phyloP scores from a whole-genome alignment of 2,888 invertebrate species.

The Lobophora halterata region DNA sequence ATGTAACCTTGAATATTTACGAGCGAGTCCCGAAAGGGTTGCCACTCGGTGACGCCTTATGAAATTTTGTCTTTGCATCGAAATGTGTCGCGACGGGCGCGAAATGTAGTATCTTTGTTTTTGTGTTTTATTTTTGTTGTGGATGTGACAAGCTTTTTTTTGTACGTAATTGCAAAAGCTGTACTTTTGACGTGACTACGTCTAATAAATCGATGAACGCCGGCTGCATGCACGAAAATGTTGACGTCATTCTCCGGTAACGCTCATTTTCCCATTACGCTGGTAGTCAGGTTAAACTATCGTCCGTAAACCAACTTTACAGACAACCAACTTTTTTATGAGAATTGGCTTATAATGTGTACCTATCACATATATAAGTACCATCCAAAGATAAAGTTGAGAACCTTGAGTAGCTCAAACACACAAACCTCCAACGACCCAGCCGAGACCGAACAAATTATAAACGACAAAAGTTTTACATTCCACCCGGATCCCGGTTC shows the following conservation, averaged over 20 bases:
- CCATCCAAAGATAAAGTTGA: no score
- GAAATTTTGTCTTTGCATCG: conserved; percentile 49
- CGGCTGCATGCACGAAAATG: no score
- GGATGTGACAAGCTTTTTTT: conserved; percentile 1
- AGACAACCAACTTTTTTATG: no score
- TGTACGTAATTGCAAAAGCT: conserved; percentile 3
- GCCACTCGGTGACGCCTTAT: conserved; percentile 51
- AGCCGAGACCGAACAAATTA: conserved; percentile 27
- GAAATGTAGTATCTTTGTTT: conserved; percentile 19
- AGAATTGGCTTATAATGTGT: no score
- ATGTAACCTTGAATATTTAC: conserved; percentile 71
- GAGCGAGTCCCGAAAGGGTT: conserved; percentile 57
- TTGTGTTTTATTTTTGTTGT: conserved; percentile 16
- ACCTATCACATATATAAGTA: no score
- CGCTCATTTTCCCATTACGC: no score
- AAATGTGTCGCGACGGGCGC: conserved; percentile 31
- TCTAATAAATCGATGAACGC: no score
- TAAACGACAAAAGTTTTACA: conserved; percentile 33
- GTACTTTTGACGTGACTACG: no score
- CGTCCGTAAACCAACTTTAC: no score
- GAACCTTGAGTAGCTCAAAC: conserved; percentile 16
- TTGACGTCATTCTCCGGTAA: no score
- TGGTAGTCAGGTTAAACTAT: no score
- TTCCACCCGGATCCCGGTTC: conserved; percentile 29
- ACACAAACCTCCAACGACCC: conserved; percentile 20